Evolutionary conservation across 2,797 vertebrate species (phyloP).

Genomic region (Silurus aristotelis): DNA sequence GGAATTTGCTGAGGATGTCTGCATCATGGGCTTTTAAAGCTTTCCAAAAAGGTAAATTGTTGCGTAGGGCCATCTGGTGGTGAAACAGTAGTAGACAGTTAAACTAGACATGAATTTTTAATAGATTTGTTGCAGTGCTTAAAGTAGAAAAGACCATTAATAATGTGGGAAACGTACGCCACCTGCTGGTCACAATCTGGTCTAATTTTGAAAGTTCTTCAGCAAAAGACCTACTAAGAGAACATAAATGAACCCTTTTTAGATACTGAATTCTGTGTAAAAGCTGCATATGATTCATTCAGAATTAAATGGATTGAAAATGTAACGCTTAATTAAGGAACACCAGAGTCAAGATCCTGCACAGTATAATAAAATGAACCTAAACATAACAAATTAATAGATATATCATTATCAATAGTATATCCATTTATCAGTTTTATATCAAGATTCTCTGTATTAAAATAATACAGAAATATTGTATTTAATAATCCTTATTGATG

Average conservation of each 20-base stretch:
- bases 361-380: not conserved
- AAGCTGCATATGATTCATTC: not conserved
- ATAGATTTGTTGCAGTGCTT: constrained; percentile 14
- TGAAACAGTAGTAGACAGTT: not conserved
- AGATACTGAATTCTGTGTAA: not conserved
- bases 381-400: not conserved
- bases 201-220: not conserved
- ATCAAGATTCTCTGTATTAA: not conserved
- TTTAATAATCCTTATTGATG: not conserved
- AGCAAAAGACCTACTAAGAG: not conserved
- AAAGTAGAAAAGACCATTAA: too few relatives aligned
- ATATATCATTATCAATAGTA: not conserved
- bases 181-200: constrained; percentile 56
- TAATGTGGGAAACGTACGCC: constrained; percentile 47
- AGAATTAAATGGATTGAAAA: not conserved
- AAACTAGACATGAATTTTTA: not conserved
- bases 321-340: not conserved
- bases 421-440: not conserved
- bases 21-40: not conserved
- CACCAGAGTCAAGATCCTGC: not conserved
- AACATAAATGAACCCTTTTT: not conserved
- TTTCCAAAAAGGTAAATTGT: not conserved
- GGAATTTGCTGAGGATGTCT: constrained; percentile 22
- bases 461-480: not conserved
- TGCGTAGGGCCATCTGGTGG: constrained; percentile 51